Percentiles rank a stretch among this genome's conserved stretches.
Evolutionary conservation across 92 coral and sea anemone species (phyloP).

Genomic region (Heteractis magnifica): DNA sequence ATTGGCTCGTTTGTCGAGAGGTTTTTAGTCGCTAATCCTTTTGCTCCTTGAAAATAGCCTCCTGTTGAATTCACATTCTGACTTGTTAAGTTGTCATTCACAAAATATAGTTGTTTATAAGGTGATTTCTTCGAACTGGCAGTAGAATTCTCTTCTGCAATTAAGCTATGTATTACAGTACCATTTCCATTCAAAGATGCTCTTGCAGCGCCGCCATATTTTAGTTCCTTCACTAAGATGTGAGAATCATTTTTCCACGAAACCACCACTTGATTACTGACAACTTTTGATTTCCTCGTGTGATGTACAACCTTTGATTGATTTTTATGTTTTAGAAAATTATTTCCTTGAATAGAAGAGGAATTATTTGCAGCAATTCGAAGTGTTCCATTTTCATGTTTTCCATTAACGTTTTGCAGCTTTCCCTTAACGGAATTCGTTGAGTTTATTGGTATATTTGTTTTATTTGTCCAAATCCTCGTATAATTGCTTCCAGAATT

Average conservation of each 20-base stretch:
- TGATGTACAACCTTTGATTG: not conserved
- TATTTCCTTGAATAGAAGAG: not conserved
- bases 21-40: not conserved
- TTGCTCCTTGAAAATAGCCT: not conserved
- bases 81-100: not conserved
- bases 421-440: not conserved
- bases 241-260: constrained; percentile 31
- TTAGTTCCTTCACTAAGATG: constrained; percentile 20
- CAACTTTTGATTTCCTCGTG: not conserved
- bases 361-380: not conserved
- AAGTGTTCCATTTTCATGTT: not conserved
- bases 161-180: not conserved
- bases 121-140: not conserved
- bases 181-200: not conserved
- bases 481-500: not conserved
- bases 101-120: not conserved
- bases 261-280: not conserved
- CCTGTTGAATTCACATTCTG: constrained; percentile 1
- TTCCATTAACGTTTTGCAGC: not conserved
- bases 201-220: not conserved
- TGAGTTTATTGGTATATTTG: not conserved
- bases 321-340: not conserved
- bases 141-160: not conserved
- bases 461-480: not conserved
- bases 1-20: not conserved